phyloP scores from a whole-genome alignment of 2,888 invertebrate genomes.

The Germaria angustata region DNA sequence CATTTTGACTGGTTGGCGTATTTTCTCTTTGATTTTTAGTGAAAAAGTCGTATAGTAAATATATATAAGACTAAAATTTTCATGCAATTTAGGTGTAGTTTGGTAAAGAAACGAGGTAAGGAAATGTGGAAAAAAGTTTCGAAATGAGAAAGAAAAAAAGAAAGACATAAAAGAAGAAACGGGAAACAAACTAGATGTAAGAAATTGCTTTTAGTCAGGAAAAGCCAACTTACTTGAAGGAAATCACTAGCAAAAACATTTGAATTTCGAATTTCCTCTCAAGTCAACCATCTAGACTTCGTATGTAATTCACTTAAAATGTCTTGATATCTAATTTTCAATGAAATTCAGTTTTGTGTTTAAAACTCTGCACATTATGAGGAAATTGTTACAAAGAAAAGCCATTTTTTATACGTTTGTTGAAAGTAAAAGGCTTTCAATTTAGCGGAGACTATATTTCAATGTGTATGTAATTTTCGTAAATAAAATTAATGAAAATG shows the following conservation, averaged over 20 bases:
- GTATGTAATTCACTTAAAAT: slow-evolving; percentile 49
- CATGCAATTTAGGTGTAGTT: slow-evolving; percentile 14
- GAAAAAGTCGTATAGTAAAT: not conserved
- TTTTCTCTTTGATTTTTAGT: not conserved
- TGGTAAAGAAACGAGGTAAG: slow-evolving; percentile 6
- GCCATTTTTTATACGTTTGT: not conserved
- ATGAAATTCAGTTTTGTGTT: not conserved
- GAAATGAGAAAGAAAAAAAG: not conserved
- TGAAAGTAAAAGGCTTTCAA: not conserved
- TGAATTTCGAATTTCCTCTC: slow-evolving; percentile 55
- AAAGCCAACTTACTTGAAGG: slow-evolving; percentile 45
- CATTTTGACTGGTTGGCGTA: not conserved
- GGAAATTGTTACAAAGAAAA: not conserved
- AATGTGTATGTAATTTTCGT: no score
- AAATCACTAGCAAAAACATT: slow-evolving; percentile 54
- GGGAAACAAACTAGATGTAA: slow-evolving; percentile 6
- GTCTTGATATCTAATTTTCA: slow-evolving; percentile 24
- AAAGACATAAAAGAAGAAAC: not conserved
- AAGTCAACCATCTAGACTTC: slow-evolving; percentile 47
- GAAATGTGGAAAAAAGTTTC: not conserved
- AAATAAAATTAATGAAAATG: no score
- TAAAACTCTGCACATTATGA: not conserved
- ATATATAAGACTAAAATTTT: not conserved
- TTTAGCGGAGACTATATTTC: not conserved
- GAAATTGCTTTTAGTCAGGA: slow-evolving; percentile 49